A percentile compares a stretch with the other conserved stretches of the same genome.
Evolutionary conservation across 2,797 vertebrate species (phyloP).

Genomic region (Lithobates sylvaticus): DNA sequence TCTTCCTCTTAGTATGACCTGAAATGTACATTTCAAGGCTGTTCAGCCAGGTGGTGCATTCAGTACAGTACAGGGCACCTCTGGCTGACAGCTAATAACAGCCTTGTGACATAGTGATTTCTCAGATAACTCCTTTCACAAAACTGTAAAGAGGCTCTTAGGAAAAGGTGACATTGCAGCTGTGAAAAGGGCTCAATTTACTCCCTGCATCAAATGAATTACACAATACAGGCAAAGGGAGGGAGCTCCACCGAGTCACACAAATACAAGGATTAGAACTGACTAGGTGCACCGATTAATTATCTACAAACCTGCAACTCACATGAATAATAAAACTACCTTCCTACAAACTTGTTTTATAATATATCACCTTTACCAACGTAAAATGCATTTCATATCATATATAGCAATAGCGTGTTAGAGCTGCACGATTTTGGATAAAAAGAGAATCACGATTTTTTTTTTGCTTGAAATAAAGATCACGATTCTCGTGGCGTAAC

Average conservation of each 20-base stretch:
- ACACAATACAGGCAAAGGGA: neutral
- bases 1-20: too few species aligned
- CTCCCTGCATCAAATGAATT: constrained; percentile 4
- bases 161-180: constrained; percentile 54
- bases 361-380: neutral
- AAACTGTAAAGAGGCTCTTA: constrained; percentile 46
- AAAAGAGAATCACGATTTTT: too few species aligned
- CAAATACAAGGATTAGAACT: neutral
- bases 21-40: constrained; percentile 20
- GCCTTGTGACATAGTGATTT: constrained; percentile 35
- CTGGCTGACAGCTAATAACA: constrained; percentile 45
- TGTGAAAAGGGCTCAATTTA: constrained; percentile 32
- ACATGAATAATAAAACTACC: neutral
- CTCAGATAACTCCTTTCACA: constrained; percentile 40
- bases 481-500: too few species aligned
- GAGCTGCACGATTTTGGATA: too few species aligned
- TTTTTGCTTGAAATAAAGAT: too few species aligned
- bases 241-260: neutral
- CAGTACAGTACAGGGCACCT: constrained; percentile 18
- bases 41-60: constrained; percentile 19
- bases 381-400: too few species aligned
- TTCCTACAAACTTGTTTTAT: neutral
- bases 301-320: too few species aligned
- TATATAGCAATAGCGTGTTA: too few species aligned
- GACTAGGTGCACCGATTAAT: too few species aligned